Evolutionary conservation across 2,797 vertebrate genomes (phyloP).

Genomic region (Phoebastria nigripes): DNA sequence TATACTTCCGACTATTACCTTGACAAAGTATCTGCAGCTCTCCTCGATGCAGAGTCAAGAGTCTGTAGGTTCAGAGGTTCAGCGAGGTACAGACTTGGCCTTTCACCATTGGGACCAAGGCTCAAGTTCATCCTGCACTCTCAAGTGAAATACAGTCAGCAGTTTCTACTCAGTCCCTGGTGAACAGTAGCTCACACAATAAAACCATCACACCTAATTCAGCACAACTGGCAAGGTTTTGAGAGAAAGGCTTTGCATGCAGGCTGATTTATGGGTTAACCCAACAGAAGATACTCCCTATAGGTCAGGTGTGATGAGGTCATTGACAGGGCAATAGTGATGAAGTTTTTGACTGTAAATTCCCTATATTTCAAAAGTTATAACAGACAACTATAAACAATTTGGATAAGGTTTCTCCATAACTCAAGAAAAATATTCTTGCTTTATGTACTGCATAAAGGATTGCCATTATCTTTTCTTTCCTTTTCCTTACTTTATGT

Average conservation of each 20-base stretch:
- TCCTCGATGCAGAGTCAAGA: neutral
- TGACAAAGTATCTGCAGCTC: neutral
- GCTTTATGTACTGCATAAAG: neutral
- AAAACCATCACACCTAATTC: slow-evolving; percentile 69
- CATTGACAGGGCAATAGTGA: slow-evolving; percentile 56
- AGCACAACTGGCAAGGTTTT: neutral
- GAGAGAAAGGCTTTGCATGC: slow-evolving; percentile 24
- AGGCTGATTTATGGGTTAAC: slow-evolving; percentile 60
- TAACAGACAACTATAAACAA: slow-evolving; percentile 57
- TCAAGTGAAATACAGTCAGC: slow-evolving; percentile 45
- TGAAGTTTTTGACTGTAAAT: slow-evolving; percentile 53
- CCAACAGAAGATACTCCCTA: slow-evolving; percentile 57
- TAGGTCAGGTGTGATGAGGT: slow-evolving; percentile 68
- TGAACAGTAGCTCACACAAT: slow-evolving; percentile 67
- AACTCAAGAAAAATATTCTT: slow-evolving; percentile 27
- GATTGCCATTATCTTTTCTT: neutral
- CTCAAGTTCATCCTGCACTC: slow-evolving; percentile 45
- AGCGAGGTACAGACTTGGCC: neutral
- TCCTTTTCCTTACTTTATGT: neutral
- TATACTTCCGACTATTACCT: neutral
- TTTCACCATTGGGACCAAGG: neutral
- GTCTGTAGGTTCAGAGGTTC: neutral
- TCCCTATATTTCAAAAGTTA: slow-evolving; percentile 40
- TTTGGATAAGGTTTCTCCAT: slow-evolving; percentile 21
- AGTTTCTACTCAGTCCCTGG: slow-evolving; percentile 42